A percentile compares a stretch with the other conserved stretches of the same genome.
These are phyloP conservation scores for Polia nebulosa DNA, from an alignment of 2,888 invertebrate species.

Conservation along the genomic window DNA sequence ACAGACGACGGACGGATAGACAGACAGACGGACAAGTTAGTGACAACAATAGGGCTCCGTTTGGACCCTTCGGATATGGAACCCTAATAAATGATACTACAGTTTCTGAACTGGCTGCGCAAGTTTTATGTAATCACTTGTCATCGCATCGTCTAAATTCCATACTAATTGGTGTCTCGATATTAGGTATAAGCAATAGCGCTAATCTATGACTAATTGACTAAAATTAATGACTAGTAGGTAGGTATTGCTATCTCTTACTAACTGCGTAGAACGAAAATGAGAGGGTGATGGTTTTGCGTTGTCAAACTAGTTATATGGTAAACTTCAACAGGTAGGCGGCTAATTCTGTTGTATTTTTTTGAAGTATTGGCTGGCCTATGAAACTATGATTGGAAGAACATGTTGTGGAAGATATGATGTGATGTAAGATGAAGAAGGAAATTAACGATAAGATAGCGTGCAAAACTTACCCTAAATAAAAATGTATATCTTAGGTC, in stretches of 20 bases:
- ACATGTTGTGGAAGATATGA: neutral
- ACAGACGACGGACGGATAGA: too few species aligned
- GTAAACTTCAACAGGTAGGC: neutral
- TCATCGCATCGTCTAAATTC: neutral
- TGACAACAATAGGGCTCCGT: too few species aligned
- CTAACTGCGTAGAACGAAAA: neutral
- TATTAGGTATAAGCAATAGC: neutral
- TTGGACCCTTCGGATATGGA: too few species aligned
- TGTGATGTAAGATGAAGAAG: neutral
- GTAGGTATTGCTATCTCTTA: conserved; percentile 1
- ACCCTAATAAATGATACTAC: neutral
- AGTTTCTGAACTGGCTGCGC: neutral
- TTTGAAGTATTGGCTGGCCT: neutral
- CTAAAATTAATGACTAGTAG: neutral
- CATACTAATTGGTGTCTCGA: neutral
- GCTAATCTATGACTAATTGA: neutral
- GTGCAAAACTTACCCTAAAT: neutral
- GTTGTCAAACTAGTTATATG: conserved; percentile 8
- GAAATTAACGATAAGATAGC: neutral
- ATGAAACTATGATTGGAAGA: neutral
- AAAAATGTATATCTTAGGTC: neutral
- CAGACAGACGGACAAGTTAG: too few species aligned
- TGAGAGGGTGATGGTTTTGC: neutral
- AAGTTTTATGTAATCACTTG: neutral
- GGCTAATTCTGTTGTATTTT: neutral